Percentiles rank a stretch among this genome's conserved stretches.
Evolutionary conservation across 2,113 vertebrate genomes (phyloP).

Genomic region (Anhinga rufa): DNA sequence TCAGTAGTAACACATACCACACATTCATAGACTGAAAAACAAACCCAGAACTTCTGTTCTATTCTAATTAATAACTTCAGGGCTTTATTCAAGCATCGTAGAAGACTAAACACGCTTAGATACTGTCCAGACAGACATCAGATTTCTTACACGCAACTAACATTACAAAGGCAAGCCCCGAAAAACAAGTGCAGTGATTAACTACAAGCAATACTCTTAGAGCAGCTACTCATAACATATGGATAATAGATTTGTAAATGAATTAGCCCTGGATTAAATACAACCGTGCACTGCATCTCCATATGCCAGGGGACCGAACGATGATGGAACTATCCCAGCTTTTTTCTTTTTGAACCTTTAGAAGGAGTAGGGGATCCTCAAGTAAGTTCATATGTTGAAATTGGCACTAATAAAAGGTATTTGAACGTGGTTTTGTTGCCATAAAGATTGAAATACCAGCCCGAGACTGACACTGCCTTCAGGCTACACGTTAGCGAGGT

Average conservation of each 20-base stretch:
- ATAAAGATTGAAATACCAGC: neutral
- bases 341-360: neutral
- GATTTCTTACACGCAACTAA: neutral
- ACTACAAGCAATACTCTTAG: constrained; percentile 12
- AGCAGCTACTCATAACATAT: constrained; percentile 23
- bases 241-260: constrained; percentile 39
- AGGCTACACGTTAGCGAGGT: neutral
- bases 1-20: constrained; percentile 24
- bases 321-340: neutral
- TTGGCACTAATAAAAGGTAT: neutral
- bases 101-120: neutral
- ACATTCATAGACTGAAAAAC: constrained; percentile 39
- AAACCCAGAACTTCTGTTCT: constrained; percentile 22
- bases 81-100: neutral
- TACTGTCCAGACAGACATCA: constrained; percentile 1
- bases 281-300: constrained; percentile 1
- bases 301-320: neutral
- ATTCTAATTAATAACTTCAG: constrained; percentile 32
- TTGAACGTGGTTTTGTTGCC: neutral
- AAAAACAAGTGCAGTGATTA: constrained; percentile 32
- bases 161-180: constrained; percentile 36
- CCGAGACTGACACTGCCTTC: neutral
- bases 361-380: neutral
- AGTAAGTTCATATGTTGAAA: neutral
- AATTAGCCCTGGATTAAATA: constrained; percentile 38